These are phyloP conservation scores for Melanostigma gelatinosum DNA, from an alignment of 2,113 vertebrate species.

Conservation along the genomic window DNA sequence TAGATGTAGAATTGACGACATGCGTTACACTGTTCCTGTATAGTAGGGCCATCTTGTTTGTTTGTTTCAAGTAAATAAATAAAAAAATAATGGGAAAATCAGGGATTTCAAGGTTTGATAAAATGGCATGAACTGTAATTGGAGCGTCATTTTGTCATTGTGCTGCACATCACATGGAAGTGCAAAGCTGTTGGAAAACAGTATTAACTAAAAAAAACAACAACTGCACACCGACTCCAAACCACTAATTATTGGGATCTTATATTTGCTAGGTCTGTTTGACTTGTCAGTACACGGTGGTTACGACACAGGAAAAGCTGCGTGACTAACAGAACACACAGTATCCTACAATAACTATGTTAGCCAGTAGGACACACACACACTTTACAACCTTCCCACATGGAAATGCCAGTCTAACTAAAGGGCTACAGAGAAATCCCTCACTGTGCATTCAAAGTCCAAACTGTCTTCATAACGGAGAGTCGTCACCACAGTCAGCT, in stretches of 20 bases:
- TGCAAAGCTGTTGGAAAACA: not conserved
- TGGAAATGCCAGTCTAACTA: not conserved
- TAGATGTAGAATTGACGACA: not conserved
- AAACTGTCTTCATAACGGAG: constrained; percentile 27
- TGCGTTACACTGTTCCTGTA: not conserved
- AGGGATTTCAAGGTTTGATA: not conserved
- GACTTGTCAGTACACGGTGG: not conserved
- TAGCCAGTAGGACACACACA: not conserved
- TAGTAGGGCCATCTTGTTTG: not conserved
- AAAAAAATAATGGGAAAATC: not conserved
- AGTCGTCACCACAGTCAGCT: constrained; percentile 46
- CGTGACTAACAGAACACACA: not conserved
- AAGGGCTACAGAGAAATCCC: constrained; percentile 6
- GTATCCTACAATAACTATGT: not conserved
- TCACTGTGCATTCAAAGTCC: constrained; percentile 65
- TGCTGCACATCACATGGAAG: not conserved
- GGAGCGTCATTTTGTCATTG: not conserved
- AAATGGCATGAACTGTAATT: not conserved
- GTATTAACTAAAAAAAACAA: not conserved
- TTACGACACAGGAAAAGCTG: not conserved
- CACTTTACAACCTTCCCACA: not conserved
- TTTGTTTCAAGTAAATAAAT: not conserved
- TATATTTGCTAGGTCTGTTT: not conserved
- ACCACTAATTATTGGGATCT: not conserved
- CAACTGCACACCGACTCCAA: not conserved